Evolutionary conservation across 1,140 invertebrate species (phyloP).

Genomic region (Steinernema khuongi): DNA sequence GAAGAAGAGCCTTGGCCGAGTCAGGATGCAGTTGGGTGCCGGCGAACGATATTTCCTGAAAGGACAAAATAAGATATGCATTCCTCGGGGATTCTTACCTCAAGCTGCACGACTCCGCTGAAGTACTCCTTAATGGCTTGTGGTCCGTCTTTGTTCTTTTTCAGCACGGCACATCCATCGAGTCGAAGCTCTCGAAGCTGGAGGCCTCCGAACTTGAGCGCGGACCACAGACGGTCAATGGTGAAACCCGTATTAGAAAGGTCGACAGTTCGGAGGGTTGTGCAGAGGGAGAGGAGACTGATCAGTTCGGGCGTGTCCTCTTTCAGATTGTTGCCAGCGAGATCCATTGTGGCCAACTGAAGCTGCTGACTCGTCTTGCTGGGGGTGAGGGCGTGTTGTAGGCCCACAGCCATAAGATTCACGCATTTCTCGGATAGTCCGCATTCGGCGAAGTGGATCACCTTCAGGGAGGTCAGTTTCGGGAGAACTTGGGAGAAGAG

Average conservation of each 20-base stretch:
- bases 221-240: conserved; percentile 52
- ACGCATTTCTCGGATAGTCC: conserved; percentile 48
- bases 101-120: conserved; percentile 37
- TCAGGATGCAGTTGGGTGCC: conserved; percentile 30
- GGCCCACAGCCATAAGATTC: conserved; percentile 35
- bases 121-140: conserved; percentile 51
- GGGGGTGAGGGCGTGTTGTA: conserved; percentile 41
- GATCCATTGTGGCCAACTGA: conserved; percentile 36
- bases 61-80: conserved; percentile 16
- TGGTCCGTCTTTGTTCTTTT: conserved; percentile 23
- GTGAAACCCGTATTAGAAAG: conserved; percentile 45
- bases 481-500: conserved; percentile 43
- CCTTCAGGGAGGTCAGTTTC: conserved; percentile 37
- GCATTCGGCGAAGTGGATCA: conserved; percentile 46
- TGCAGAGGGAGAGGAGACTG: conserved; percentile 54
- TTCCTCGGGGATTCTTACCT: conserved; percentile 17
- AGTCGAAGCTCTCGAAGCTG: conserved; percentile 43
- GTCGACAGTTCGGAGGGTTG: conserved; percentile 44
- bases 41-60: conserved; percentile 21
- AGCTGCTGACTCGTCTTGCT: conserved; percentile 29
- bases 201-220: conserved; percentile 55
- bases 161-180: conserved; percentile 38
- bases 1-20: conserved; percentile 31
- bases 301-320: conserved; percentile 42
- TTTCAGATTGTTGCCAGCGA: conserved; percentile 43